These are phyloP conservation scores for Ennomos fuscantarius DNA, from an alignment of 2,888 invertebrate species.

Conservation along the genomic window DNA sequence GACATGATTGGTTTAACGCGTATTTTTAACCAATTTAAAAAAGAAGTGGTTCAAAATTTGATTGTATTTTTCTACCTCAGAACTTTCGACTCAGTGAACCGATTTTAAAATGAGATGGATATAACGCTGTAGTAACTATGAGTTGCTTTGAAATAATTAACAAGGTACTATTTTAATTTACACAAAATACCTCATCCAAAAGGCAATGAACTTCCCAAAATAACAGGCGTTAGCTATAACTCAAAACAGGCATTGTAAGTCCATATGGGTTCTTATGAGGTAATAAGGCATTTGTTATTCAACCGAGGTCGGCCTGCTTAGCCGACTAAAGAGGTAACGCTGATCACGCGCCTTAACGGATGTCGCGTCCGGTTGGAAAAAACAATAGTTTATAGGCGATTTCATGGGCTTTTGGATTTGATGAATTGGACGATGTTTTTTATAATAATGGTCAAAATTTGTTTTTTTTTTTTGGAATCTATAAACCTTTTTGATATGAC, in stretches of 20 bases:
- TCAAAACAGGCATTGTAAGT: conserved; percentile 36
- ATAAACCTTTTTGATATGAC: too few relatives aligned
- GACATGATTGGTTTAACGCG: too few relatives aligned
- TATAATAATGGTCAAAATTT: too few relatives aligned
- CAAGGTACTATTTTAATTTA: too few relatives aligned
- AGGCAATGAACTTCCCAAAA: conserved; percentile 39
- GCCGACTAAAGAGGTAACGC: conserved; percentile 57
- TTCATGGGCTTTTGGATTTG: conserved; percentile 41
- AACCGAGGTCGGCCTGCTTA: conserved; percentile 52
- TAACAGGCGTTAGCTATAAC: conserved; percentile 32
- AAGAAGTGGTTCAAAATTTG: too few relatives aligned
- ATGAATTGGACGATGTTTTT: conserved; percentile 26
- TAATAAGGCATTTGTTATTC: conserved; percentile 75
- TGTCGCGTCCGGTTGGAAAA: conserved; percentile 75
- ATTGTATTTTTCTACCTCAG: too few relatives aligned
- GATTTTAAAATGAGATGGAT: too few relatives aligned
- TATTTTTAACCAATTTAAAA: too few relatives aligned
- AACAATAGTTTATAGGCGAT: conserved; percentile 47
- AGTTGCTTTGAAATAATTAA: too few relatives aligned
- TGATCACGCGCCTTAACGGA: conserved; percentile 75
- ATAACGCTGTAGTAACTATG: too few relatives aligned
- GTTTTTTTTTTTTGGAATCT: too few relatives aligned
- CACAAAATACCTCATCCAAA: conserved; percentile 4
- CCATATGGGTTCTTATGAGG: conserved; percentile 52
- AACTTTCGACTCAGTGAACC: too few relatives aligned